Evolutionary conservation across 2,888 invertebrate genomes (phyloP).

Genomic region (Xanthorhoe designata): DNA sequence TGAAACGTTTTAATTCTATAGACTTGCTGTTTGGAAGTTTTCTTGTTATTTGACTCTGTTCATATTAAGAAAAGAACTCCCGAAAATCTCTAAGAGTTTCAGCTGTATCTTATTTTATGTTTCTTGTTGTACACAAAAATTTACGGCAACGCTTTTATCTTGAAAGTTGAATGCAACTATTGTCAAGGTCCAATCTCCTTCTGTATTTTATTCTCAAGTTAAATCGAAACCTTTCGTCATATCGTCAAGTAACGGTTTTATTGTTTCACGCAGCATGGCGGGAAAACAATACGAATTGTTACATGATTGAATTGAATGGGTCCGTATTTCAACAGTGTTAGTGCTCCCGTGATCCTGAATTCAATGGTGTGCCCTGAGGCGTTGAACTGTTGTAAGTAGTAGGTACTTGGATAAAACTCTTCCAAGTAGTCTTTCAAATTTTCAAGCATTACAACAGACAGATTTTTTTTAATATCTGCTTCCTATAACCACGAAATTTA

Average conservation of each 20-base stretch:
- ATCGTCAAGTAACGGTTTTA: slow-evolving; percentile 23
- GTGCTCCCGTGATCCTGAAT: slow-evolving; percentile 1
- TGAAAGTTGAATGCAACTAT: slow-evolving; percentile 16
- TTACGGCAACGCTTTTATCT: slow-evolving; percentile 22
- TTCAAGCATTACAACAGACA: too few species aligned
- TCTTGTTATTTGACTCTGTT: neutral
- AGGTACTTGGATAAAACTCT: neutral
- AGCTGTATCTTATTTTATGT: too few species aligned
- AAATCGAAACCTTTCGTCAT: slow-evolving; percentile 33
- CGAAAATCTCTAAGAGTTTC: neutral
- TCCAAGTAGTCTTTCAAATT: neutral
- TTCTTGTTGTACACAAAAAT: neutral
- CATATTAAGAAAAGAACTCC: neutral
- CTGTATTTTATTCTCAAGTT: slow-evolving; percentile 32
- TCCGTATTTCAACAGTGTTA: slow-evolving; percentile 31
- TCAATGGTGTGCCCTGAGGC: neutral
- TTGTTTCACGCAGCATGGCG: slow-evolving; percentile 27
- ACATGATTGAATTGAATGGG: slow-evolving; percentile 26
- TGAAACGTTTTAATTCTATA: neutral
- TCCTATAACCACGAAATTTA: too few species aligned
- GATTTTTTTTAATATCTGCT: too few species aligned
- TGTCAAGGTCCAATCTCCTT: slow-evolving; percentile 32
- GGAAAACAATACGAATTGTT: slow-evolving; percentile 33
- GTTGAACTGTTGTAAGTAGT: neutral
- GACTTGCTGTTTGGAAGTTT: neutral